phyloP scores from a whole-genome alignment of 2,797 vertebrate species.

The Danio aesculapii region DNA sequence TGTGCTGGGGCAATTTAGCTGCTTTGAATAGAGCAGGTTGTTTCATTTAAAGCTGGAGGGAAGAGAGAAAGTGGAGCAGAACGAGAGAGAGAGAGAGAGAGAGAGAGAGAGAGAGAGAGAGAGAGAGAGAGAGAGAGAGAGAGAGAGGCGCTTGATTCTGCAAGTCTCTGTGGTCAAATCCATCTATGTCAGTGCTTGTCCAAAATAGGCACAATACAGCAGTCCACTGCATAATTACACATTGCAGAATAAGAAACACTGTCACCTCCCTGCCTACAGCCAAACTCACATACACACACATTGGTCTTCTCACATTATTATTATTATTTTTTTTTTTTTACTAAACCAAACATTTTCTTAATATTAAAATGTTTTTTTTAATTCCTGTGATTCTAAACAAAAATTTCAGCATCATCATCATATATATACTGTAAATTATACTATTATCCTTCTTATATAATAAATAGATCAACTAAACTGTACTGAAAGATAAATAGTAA shows the following conservation, averaged over 20 bases:
- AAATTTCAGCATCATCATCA: no score
- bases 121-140: no score
- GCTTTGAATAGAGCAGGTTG: conserved; percentile 29
- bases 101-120: no score
- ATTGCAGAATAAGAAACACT: conserved; percentile 75
- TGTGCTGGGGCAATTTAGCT: conserved; percentile 24
- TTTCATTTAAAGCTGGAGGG: conserved; percentile 28
- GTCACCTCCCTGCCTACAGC: conserved; percentile 78
- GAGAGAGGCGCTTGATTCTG: conserved; percentile 69
- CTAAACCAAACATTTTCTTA: background rate
- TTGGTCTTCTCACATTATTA: conserved; percentile 3
- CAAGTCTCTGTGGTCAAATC: conserved; percentile 77
- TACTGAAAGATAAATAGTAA: no score
- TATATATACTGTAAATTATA: no score
- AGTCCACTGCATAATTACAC: conserved; percentile 80
- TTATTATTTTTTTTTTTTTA: background rate
- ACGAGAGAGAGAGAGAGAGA: background rate
- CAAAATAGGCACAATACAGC: conserved; percentile 83
- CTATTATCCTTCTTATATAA: no score
- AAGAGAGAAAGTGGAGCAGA: conserved; percentile 17
- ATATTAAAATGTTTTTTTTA: no score
- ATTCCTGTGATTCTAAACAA: no score
- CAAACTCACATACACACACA: conserved; percentile 53
- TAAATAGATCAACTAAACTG: no score
- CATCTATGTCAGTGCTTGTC: conserved; percentile 79